Conservation (phyloP, 2,797 vertebrate genomes). For the Podarcis lilfordi region DNA sequence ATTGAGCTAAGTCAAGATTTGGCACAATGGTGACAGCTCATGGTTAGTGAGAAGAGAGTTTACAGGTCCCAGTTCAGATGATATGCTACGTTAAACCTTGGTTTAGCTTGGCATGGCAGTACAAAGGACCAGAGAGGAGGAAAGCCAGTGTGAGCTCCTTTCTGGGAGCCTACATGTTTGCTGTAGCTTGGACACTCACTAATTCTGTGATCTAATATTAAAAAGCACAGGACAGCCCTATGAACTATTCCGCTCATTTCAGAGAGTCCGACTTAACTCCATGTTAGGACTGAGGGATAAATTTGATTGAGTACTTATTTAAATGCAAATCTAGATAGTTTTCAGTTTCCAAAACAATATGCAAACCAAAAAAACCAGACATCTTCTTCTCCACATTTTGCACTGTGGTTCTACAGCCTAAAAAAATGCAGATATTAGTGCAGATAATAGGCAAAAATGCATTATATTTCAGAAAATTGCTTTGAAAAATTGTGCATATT, state of each 20-base stretch:
- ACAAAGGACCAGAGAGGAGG: not conserved
- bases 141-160: not conserved
- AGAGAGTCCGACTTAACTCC: not conserved
- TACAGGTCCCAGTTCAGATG: not conserved
- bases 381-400: too few species aligned
- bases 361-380: too few species aligned
- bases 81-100: not conserved
- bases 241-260: rapidly evolving
- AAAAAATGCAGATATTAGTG: too few species aligned
- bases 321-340: too few species aligned
- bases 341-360: too few species aligned
- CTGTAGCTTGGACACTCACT: not conserved
- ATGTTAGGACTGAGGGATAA: too few species aligned
- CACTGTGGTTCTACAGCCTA: too few species aligned
- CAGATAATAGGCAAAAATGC: too few species aligned
- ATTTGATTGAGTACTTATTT: too few species aligned
- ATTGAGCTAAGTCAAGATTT: too few species aligned
- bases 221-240: not conserved
- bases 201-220: not conserved
- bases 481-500: too few species aligned
- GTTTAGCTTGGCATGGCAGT: not conserved
- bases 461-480: too few species aligned
- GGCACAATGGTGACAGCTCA: not conserved
- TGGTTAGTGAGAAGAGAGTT: not conserved
- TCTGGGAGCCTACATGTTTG: not conserved